Percentiles rank a stretch among this genome's conserved stretches.
Conservation (phyloP, 2,888 invertebrate species). For the Eupithecia subumbrata region DNA sequence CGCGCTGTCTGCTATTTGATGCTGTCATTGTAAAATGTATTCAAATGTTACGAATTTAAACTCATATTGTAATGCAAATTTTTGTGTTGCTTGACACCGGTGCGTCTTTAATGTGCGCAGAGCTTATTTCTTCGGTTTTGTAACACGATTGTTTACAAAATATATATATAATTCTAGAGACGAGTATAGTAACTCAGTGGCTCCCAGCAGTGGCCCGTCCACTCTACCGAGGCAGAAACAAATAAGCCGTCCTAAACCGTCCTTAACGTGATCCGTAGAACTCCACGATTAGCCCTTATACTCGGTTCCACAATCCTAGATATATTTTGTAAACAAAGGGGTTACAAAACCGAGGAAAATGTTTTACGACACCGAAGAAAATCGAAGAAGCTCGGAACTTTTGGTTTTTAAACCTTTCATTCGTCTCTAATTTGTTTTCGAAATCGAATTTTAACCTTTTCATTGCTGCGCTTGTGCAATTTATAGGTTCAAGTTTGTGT, state of each 20-base stretch:
- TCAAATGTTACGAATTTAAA: too few species aligned
- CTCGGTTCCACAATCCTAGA: neutral
- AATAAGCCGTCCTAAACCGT: constrained; percentile 5
- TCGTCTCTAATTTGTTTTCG: neutral
- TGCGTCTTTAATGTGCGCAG: too few species aligned
- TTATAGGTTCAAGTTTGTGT: neutral
- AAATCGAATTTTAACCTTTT: neutral
- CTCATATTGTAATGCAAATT: too few species aligned
- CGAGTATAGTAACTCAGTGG: too few species aligned
- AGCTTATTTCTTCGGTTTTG: too few species aligned
- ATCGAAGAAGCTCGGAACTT: neutral
- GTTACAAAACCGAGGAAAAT: neutral
- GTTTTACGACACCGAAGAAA: neutral
- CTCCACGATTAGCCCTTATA: neutral
- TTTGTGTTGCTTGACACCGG: too few species aligned
- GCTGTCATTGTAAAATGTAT: too few species aligned
- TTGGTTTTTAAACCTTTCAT: neutral
- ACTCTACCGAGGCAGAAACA: neutral
- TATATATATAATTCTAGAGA: too few species aligned
- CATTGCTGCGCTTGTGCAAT: neutral
- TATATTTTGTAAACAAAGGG: neutral
- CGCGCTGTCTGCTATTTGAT: too few species aligned
- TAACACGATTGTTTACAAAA: too few species aligned
- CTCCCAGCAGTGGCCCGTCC: neutral
- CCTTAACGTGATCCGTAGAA: neutral